Conservation (phyloP, 1,140 invertebrate genomes). For the Saccostrea cuccullata region DNA sequence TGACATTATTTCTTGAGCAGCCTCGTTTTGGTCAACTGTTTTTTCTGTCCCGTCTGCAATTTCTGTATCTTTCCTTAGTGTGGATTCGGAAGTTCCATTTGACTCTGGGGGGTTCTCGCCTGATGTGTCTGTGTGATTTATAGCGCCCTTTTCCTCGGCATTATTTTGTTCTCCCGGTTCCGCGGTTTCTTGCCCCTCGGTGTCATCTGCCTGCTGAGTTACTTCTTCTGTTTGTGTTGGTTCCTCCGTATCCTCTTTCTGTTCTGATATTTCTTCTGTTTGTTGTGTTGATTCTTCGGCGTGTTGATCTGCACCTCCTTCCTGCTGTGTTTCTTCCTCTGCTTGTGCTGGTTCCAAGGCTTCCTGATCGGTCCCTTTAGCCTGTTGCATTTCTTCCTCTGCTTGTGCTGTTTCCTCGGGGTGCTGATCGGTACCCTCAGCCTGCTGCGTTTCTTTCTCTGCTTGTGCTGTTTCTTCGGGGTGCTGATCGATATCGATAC, state of each 20-base stretch:
- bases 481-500: background rate
- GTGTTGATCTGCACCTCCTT: background rate
- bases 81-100: background rate
- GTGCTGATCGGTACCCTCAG: background rate
- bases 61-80: background rate
- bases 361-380: background rate
- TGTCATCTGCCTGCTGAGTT: background rate
- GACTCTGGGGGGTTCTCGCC: background rate
- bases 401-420: background rate
- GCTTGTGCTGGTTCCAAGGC: background rate
- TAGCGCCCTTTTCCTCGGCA: background rate
- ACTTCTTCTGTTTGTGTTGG: background rate
- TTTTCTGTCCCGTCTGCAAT: background rate
- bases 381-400: background rate
- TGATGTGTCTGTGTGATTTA: background rate
- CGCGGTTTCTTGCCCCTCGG: background rate
- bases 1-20: background rate
- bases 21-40: background rate
- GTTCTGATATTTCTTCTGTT: background rate
- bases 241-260: background rate
- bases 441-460: background rate
- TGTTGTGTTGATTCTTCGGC: background rate
- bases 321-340: background rate
- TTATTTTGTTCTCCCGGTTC: background rate
- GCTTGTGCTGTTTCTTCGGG: background rate